phyloP scores from a whole-genome alignment of 2,797 vertebrate genomes.

The Aeoliscus strigatus region DNA sequence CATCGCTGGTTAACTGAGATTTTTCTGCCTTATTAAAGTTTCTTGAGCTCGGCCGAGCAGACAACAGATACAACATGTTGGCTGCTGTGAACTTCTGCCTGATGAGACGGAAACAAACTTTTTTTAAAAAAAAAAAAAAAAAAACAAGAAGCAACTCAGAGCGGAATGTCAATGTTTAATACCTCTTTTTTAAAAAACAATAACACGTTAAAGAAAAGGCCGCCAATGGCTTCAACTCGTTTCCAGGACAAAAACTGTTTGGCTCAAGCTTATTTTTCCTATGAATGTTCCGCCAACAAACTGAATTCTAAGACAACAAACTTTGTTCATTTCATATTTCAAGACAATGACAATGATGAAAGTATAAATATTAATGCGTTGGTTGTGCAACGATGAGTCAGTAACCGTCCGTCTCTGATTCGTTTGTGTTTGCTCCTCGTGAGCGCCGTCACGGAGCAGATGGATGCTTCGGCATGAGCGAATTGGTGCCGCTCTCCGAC shows the following conservation, averaged over 20 bases:
- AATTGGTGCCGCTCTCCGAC: neutral
- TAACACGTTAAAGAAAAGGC: conserved; percentile 49
- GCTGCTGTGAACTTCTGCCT: too few species aligned
- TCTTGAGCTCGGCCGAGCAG: conserved; percentile 27
- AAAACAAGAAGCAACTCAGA: conserved; percentile 25
- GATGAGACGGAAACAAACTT: conserved; percentile 6
- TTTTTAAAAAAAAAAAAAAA: conserved; percentile 12
- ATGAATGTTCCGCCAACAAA: conserved; percentile 16
- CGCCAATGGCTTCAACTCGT: conserved; percentile 41
- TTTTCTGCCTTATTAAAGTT: conserved; percentile 14
- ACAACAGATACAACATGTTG: conserved; percentile 17
- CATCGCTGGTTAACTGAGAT: neutral
- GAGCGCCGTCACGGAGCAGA: neutral
- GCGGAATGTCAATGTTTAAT: conserved; percentile 57
- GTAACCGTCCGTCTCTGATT: too few species aligned
- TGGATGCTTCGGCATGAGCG: neutral
- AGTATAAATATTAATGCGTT: too few species aligned
- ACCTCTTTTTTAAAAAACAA: conserved; percentile 26
- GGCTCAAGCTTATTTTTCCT: conserved; percentile 33
- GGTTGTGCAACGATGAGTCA: too few species aligned
- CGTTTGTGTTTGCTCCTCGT: too few species aligned
- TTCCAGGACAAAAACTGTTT: conserved; percentile 47
- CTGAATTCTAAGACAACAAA: conserved; percentile 29
- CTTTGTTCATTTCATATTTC: too few species aligned
- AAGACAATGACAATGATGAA: too few species aligned